phyloP scores from a whole-genome alignment of 2,888 invertebrate genomes.

The Platycnemis pennipes region DNA sequence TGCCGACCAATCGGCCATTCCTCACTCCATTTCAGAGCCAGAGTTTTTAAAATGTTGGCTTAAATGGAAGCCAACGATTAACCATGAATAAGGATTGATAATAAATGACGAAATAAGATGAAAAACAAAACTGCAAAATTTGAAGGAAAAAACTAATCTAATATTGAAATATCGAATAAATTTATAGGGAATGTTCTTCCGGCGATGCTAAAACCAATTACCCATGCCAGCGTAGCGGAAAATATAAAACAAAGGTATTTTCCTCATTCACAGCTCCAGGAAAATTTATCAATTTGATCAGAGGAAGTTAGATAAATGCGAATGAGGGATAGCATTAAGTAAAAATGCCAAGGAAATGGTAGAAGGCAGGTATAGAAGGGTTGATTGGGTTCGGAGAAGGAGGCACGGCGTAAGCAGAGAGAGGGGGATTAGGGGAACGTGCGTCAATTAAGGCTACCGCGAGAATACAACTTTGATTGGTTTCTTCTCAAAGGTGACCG shows the following conservation, averaged over 20 bases:
- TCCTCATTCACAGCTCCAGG: background rate
- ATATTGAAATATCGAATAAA: no score
- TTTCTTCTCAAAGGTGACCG: slow-evolving; percentile 16
- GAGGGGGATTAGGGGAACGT: background rate
- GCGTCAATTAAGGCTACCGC: background rate
- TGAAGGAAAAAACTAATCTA: no score
- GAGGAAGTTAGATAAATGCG: background rate
- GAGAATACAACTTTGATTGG: slow-evolving; percentile 6
- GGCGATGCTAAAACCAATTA: no score
- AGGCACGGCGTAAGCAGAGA: background rate
- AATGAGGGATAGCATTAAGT: background rate
- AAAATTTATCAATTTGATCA: background rate
- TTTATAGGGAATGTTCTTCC: no score
- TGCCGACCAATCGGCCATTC: no score
- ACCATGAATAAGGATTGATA: no score
- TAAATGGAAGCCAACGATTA: no score
- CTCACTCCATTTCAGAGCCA: no score
- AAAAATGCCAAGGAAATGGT: background rate
- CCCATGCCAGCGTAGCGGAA: background rate
- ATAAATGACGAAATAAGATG: no score
- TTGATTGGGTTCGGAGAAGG: background rate
- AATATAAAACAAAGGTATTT: background rate
- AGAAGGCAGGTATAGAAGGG: background rate
- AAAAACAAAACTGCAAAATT: no score
- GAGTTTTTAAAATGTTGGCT: no score